A percentile compares a stretch with the other conserved stretches of the same genome.
phyloP scores from a whole-genome alignment of 2,797 vertebrate genomes.

The Hipposideros larvatus region DNA sequence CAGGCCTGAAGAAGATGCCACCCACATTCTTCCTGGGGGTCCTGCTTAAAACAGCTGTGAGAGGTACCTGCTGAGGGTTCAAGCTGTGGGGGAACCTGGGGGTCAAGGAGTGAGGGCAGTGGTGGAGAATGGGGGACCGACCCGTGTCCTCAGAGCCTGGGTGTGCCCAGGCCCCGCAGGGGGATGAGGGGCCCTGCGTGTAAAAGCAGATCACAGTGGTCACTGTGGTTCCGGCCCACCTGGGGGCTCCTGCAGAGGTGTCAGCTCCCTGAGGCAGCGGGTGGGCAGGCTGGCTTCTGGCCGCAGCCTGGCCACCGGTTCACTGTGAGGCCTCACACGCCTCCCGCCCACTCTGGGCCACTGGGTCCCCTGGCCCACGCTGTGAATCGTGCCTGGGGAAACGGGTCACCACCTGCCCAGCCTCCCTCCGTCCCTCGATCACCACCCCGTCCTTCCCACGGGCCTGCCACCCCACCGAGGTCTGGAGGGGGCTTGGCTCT shows the following conservation, averaged over 20 bases:
- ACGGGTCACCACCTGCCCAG: fast-evolving
- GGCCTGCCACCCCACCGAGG: fast-evolving
- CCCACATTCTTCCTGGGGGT: fast-evolving
- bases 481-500: background rate
- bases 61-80: background rate
- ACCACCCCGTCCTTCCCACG: fast-evolving
- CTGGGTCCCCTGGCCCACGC: background rate
- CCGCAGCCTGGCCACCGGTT: fast-evolving
- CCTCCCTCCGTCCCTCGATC: fast-evolving
- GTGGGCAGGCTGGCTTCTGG: background rate
- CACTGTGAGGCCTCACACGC: fast-evolving
- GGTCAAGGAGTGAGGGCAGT: fast-evolving
- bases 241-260: fast-evolving
- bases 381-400: background rate
- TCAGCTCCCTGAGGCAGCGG: background rate
- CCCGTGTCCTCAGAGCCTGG: background rate
- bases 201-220: fast-evolving
- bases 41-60: background rate
- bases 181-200: background rate
- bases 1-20: background rate
- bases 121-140: fast-evolving
- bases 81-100: background rate
- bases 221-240: background rate
- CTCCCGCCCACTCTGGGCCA: background rate
- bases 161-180: fast-evolving